Percentiles rank a stretch among this genome's conserved stretches.
Evolutionary conservation across 2,113 vertebrate species (phyloP).

Genomic region (Protomyctophum bolini): DNA sequence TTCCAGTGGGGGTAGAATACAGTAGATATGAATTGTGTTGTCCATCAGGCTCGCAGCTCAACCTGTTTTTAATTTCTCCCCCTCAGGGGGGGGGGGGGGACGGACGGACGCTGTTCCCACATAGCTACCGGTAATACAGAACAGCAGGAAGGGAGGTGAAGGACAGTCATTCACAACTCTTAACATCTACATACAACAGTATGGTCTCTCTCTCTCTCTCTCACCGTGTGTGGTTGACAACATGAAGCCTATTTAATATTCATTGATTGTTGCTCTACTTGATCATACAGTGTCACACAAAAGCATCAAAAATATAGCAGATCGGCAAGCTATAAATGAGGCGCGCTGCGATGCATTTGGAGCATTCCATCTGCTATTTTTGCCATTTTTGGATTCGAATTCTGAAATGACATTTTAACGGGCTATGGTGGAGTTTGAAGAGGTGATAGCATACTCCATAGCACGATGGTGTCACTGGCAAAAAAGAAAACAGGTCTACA

Average conservation of each 20-base stretch:
- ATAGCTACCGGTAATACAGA: slow-evolving; percentile 50
- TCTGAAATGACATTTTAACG: too few species aligned
- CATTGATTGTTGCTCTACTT: background rate
- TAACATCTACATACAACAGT: slow-evolving; percentile 15
- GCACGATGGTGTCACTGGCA: too few species aligned
- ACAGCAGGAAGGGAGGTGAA: slow-evolving; percentile 16
- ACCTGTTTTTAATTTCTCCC: slow-evolving; percentile 40
- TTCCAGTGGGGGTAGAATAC: slow-evolving; percentile 27
- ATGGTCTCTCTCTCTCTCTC: background rate
- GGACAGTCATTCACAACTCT: background rate
- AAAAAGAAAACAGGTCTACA: too few species aligned
- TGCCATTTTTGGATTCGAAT: too few species aligned
- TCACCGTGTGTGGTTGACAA: background rate
- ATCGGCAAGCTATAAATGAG: too few species aligned
- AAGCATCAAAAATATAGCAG: too few species aligned
- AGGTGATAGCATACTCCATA: too few species aligned
- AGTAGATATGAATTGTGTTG: slow-evolving; percentile 43
- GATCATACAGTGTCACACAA: too few species aligned
- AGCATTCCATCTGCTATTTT: too few species aligned
- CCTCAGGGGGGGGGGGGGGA: background rate
- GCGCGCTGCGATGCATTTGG: too few species aligned
- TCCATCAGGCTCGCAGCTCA: slow-evolving; percentile 22
- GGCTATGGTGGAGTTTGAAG: too few species aligned
- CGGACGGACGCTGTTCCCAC: slow-evolving; percentile 28
- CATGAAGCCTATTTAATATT: background rate